Evolutionary conservation across 2,888 invertebrate genomes (phyloP).

Genomic region (Chaitophorus viminalis): DNA sequence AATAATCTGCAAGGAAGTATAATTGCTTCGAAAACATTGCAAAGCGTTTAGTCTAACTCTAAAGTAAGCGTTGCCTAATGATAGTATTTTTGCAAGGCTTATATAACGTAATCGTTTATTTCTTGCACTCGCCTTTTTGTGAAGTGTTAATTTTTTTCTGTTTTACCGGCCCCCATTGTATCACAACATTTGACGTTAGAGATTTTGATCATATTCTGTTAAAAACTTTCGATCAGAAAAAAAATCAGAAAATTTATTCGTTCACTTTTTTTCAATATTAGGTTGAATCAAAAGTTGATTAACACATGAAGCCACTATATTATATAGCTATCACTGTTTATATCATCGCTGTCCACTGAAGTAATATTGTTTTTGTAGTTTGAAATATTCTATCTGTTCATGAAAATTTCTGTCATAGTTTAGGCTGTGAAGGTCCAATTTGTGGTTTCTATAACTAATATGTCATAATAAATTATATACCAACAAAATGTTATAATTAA

Average conservation of each 20-base stretch:
- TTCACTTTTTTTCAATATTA: background rate
- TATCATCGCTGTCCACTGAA: too few species aligned
- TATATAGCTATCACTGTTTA: too few species aligned
- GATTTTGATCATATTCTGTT: background rate
- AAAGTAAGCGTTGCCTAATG: constrained; percentile 1
- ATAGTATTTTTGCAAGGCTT: background rate
- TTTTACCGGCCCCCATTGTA: background rate
- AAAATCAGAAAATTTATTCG: background rate
- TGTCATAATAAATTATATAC: too few species aligned
- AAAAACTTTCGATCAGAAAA: background rate
- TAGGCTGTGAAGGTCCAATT: too few species aligned
- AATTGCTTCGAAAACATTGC: background rate
- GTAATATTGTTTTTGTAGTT: too few species aligned
- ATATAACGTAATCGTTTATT: background rate
- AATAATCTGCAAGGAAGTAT: background rate
- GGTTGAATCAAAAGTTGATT: background rate
- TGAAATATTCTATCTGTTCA: too few species aligned
- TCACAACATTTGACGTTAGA: background rate
- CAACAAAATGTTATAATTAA: too few species aligned
- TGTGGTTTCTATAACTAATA: too few species aligned
- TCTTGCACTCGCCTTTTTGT: background rate
- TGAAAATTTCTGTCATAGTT: too few species aligned
- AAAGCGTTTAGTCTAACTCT: background rate
- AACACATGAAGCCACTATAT: too few species aligned
- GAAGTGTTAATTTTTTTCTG: background rate